phyloP scores from a whole-genome alignment of 2,888 invertebrate genomes.

The Idaea aversata region DNA sequence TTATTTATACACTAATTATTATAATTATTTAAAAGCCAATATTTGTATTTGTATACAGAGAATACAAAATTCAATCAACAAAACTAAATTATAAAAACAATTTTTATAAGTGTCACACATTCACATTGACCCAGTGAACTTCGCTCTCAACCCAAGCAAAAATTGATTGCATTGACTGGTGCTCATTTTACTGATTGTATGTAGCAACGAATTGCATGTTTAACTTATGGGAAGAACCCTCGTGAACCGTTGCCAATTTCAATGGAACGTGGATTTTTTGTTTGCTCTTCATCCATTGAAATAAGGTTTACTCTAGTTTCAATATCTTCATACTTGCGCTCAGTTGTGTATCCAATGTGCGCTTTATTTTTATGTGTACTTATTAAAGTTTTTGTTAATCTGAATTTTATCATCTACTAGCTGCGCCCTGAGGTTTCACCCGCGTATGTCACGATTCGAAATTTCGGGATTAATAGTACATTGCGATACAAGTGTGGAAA shows the following conservation, averaged over 20 bases:
- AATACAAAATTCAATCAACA: neutral
- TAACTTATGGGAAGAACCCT: constrained; percentile 75
- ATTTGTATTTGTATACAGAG: neutral
- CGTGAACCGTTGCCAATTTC: constrained; percentile 73
- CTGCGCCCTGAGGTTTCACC: no score
- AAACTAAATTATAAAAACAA: constrained; percentile 5
- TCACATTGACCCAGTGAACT: constrained; percentile 59
- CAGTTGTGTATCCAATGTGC: neutral
- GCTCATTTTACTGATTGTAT: constrained; percentile 77
- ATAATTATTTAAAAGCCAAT: no score
- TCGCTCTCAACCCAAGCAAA: constrained; percentile 51
- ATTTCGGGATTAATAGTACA: no score
- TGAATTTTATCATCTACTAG: neutral
- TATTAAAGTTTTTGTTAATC: neutral
- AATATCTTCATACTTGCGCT: neutral
- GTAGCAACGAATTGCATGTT: constrained; percentile 74
- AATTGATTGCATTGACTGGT: constrained; percentile 74
- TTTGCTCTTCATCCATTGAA: neutral
- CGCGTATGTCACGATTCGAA: no score
- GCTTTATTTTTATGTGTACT: neutral
- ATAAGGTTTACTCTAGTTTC: neutral
- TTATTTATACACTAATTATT: no score
- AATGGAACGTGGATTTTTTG: constrained; percentile 26
- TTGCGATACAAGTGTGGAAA: no score
- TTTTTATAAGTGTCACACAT: constrained; percentile 3